These are phyloP conservation scores for Acleris laterana DNA, from an alignment of 2,888 invertebrate genomes.

Conservation along the genomic window DNA sequence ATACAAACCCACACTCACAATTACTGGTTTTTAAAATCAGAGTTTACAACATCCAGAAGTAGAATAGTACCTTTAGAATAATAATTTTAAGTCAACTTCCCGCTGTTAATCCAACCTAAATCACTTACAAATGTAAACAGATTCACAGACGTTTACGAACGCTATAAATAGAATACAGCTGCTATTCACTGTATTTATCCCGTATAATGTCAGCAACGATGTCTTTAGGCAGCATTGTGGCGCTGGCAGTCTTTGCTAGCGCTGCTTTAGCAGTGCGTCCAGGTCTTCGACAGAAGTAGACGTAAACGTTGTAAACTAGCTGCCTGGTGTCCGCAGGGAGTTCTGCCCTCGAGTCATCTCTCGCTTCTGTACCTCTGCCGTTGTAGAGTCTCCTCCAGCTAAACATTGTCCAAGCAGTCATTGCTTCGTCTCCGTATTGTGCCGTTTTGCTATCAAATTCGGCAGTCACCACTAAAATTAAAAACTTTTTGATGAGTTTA, in stretches of 20 bases:
- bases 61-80: no score
- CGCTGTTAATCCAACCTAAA: no score
- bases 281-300: conserved; percentile 75
- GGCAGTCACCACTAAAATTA: background rate
- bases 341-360: conserved; percentile 66
- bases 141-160: no score
- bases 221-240: conserved; percentile 76
- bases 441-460: conserved; percentile 64
- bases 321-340: conserved; percentile 77
- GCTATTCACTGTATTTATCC: conserved; percentile 65
- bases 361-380: conserved; percentile 59
- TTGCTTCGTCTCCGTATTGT: conserved; percentile 79
- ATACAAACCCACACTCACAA: no score
- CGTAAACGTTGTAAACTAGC: conserved; percentile 77
- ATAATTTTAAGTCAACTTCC: no score
- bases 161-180: no score
- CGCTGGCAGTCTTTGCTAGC: conserved; percentile 72
- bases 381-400: conserved; percentile 78
- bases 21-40: no score
- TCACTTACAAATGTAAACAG: no score
- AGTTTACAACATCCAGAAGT: no score
- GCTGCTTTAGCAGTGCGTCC: conserved; percentile 72
- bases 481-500: no score
- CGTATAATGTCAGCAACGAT: conserved; percentile 77
- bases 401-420: conserved; percentile 83